Evolutionary conservation across 2,113 vertebrate species (phyloP), one percentile per base, ranked within the genome.

Genomic region (Oncorhynchus mykiss): DNA sequence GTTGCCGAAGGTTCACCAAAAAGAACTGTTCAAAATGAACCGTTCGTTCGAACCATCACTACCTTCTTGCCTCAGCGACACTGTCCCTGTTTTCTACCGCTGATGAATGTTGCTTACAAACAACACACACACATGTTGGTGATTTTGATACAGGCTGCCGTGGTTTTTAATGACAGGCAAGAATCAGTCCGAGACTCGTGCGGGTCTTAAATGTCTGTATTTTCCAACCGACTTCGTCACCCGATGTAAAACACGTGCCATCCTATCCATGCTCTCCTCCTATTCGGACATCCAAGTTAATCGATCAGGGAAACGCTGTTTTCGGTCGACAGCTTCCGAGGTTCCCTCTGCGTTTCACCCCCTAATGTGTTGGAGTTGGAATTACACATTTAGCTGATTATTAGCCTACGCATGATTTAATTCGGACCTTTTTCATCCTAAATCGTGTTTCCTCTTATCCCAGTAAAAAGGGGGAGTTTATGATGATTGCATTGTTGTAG

Each of bases 401-500:
- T 27, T 70, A 5, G 1, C 20, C 39, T 45, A 27, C 34, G 9
- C 45, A 25, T 27, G 57, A 12, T 72, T 74, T 74, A 3, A 65
- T 27, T 31, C 34, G 27, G 31, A 11, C n/a, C 12, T 18, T 18
- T 9, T 25, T 48, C 4, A 2, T 74, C 73, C 24, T 48, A 48
- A 59, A 57, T 57, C 39, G 39, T 54, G 14, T 54, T 54, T 31
- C 64, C 64, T 70, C 65, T 68, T 49, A 75, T 34, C 62, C 24
- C 39, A 54, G 11, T 70, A 62, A 71, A 77, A 34, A 70, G 68
- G 13, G 18, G 64, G 69, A 80, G 39, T 66, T 78, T 71, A 74
- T 87, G 27, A 77, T 75, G 67, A 9, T 80, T n/a, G 89, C 83
- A 74, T 88, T 84, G 84, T 87, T 85, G 72, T 87, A 80, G 54